phyloP scores from a whole-genome alignment of 1,140 invertebrate species.

The Drosophila sp. region DNA sequence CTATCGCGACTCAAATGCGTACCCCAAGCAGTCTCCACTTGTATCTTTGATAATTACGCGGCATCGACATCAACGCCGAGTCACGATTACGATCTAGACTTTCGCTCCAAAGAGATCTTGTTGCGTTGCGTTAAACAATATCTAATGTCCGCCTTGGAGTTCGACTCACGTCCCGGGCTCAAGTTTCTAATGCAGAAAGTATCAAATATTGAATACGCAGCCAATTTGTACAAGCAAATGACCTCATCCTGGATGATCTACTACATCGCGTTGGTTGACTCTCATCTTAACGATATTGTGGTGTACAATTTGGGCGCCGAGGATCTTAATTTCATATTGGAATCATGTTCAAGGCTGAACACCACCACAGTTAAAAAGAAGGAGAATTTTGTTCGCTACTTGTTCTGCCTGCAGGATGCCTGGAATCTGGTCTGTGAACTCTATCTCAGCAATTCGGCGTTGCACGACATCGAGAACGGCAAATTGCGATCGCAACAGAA shows the following conservation, averaged over 20 bases:
- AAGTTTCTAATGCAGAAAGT: constrained; percentile 98
- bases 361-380: constrained; percentile 86
- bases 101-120: constrained; percentile 86
- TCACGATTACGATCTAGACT: constrained; percentile 86
- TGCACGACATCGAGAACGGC: constrained; percentile 85
- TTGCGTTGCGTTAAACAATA: constrained; percentile 92
- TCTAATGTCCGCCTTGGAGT: constrained; percentile 92
- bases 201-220: constrained; percentile 93
- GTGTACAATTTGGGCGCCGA: constrained; percentile 87
- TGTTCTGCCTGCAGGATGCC: constrained; percentile 86
- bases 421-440: constrained; percentile 87
- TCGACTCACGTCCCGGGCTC: constrained; percentile 94
- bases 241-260: constrained; percentile 95
- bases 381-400: constrained; percentile 86
- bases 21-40: constrained; percentile 80
- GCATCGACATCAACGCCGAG: constrained; percentile 85
- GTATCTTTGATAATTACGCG: constrained; percentile 83
- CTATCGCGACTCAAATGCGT: constrained; percentile 87
- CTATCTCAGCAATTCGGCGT: constrained; percentile 85
- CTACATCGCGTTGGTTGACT: constrained; percentile 93
- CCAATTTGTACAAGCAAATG: constrained; percentile 96
- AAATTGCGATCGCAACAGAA: constrained; percentile 34
- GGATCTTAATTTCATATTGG: constrained; percentile 88
- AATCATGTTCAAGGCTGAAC: constrained; percentile 85
- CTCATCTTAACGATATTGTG: constrained; percentile 89